Percentiles rank a stretch among this genome's conserved stretches.
Conservation (phyloP, 2,888 invertebrate genomes). For the Hyposoter dolosus region DNA sequence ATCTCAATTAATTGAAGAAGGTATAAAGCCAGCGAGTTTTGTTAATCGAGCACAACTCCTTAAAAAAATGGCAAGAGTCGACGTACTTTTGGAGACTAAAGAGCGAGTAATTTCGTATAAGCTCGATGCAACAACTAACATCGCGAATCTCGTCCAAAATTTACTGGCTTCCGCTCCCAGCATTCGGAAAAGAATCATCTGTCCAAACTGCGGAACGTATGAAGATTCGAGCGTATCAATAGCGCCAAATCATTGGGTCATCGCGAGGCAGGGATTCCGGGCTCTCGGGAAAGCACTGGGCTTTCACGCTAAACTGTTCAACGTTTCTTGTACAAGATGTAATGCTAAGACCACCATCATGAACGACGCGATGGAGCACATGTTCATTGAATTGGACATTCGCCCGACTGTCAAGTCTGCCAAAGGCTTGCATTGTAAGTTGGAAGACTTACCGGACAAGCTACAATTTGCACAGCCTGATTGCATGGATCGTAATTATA, state of each 20-base stretch:
- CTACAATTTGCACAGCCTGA: neutral
- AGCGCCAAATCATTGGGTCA: neutral
- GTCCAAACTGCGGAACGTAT: neutral
- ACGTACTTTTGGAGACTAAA: neutral
- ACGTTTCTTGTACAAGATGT: neutral
- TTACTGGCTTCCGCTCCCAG: neutral
- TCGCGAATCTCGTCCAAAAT: neutral
- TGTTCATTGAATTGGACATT: conserved; percentile 6
- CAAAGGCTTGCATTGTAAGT: neutral
- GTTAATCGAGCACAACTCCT: neutral
- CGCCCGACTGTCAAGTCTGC: neutral
- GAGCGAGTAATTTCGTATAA: neutral
- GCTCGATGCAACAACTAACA: neutral
- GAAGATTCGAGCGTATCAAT: neutral
- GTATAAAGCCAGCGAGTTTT: conserved; percentile 6
- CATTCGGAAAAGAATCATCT: neutral
- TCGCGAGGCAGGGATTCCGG: neutral
- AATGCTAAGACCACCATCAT: neutral
- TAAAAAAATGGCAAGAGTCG: neutral
- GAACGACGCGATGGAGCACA: neutral
- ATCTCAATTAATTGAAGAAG: conserved; percentile 7
- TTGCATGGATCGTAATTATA: too few species aligned
- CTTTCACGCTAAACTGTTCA: neutral
- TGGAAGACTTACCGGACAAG: neutral
- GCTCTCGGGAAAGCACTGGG: neutral